Percentiles rank a stretch among this genome's conserved stretches.
These are phyloP conservation scores for Esox lucius DNA, from an alignment of 2,797 vertebrate species.

Conservation along the genomic window DNA sequence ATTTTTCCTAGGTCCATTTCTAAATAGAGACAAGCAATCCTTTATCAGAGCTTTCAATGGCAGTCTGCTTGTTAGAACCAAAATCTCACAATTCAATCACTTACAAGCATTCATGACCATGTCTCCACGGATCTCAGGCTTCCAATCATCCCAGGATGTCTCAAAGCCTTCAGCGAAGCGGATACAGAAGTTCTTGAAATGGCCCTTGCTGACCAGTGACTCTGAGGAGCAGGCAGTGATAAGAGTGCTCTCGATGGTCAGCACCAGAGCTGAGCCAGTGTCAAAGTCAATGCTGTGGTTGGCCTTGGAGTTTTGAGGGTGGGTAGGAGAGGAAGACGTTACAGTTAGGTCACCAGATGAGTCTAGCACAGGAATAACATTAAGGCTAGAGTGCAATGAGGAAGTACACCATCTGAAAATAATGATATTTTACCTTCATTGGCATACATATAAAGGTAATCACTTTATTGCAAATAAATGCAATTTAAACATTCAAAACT, in stretches of 20 bases:
- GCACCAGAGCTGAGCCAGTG: slow-evolving; percentile 92
- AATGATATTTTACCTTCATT: too few relatives aligned
- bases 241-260: slow-evolving; percentile 97
- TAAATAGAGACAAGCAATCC: not conserved
- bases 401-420: too few relatives aligned
- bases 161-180: slow-evolving; percentile 99
- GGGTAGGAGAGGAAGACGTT: not conserved
- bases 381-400: not conserved
- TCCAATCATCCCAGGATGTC: slow-evolving; percentile 99
- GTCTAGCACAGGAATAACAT: not conserved
- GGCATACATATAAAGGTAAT: too few relatives aligned
- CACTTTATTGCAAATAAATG: too few relatives aligned
- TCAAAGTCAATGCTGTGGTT: slow-evolving; percentile 94
- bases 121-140: slow-evolving; percentile 91
- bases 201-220: slow-evolving; percentile 98
- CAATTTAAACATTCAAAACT: too few relatives aligned
- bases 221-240: slow-evolving; percentile 99
- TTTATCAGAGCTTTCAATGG: not conserved
- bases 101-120: slow-evolving; percentile 98
- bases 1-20: not conserved
- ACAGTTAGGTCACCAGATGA: not conserved
- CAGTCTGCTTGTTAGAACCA: not conserved
- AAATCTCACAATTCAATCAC: slow-evolving; percentile 46
- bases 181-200: slow-evolving; percentile 99
- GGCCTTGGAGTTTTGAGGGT: slow-evolving; percentile 67